Conservation (phyloP, 2,888 invertebrate genomes). For the Lymantria dispar region DNA sequence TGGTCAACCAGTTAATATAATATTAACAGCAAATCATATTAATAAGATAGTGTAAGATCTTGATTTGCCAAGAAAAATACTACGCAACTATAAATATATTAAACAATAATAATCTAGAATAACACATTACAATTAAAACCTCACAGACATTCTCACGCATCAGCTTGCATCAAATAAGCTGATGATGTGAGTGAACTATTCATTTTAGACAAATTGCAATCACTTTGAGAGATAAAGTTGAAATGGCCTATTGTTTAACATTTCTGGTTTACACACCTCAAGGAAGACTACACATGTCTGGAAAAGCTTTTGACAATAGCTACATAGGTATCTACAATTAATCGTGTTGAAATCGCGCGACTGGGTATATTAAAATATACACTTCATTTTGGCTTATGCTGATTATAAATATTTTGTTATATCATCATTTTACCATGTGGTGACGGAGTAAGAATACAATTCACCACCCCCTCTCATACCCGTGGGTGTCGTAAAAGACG, state of each 20-base stretch:
- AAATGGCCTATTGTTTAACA: slow-evolving; percentile 50
- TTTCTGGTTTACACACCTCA: slow-evolving; percentile 60
- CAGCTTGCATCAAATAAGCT: slow-evolving; percentile 39
- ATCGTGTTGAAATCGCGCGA: slow-evolving; percentile 13
- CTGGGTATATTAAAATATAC: neutral
- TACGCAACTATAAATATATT: too few relatives aligned
- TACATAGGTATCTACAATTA: slow-evolving; percentile 10
- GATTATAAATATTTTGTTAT: too few relatives aligned
- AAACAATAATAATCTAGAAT: neutral
- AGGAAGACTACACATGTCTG: slow-evolving; percentile 40
- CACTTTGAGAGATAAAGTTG: slow-evolving; percentile 52
- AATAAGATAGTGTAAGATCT: too few relatives aligned
- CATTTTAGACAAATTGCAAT: slow-evolving; percentile 53
- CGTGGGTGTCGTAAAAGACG: too few relatives aligned
- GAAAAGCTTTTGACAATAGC: slow-evolving; percentile 32
- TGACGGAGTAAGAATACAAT: too few relatives aligned
- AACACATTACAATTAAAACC: slow-evolving; percentile 8
- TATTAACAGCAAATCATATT: too few relatives aligned
- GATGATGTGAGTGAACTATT: slow-evolving; percentile 40
- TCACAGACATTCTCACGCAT: slow-evolving; percentile 31
- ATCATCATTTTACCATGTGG: too few relatives aligned
- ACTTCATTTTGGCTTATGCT: too few relatives aligned
- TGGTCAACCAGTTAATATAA: too few relatives aligned
- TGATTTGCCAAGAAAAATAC: too few relatives aligned
- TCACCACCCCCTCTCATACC: too few relatives aligned